A percentile compares a stretch with the other conserved stretches of the same genome.
phyloP scores from a whole-genome alignment of 2,888 invertebrate genomes.

The Pelosia muscerda region DNA sequence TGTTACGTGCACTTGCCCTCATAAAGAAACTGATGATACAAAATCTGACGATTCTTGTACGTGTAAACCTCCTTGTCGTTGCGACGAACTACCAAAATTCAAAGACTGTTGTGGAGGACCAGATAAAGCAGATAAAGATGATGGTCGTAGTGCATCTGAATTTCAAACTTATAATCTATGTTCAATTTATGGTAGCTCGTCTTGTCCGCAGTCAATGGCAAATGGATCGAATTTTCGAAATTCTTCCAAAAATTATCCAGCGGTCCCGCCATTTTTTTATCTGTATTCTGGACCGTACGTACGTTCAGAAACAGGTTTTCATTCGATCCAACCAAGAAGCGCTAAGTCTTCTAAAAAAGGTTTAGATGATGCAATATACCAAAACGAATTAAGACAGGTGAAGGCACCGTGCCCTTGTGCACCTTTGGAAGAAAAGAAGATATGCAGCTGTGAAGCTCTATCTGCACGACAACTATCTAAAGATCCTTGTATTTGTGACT shows the following conservation, averaged over 20 bases:
- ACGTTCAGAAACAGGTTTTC: slow-evolving; percentile 13
- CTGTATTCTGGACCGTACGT: slow-evolving; percentile 15
- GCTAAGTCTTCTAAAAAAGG: not conserved
- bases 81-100: not conserved
- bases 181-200: not conserved
- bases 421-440: not conserved
- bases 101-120: not conserved
- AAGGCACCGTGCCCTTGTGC: slow-evolving; percentile 4
- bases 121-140: not conserved
- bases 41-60: not conserved
- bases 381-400: slow-evolving; percentile 2
- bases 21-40: not conserved
- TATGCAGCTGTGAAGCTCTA: not conserved
- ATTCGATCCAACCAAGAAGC: slow-evolving; percentile 1
- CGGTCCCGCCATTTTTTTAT: slow-evolving; percentile 10
- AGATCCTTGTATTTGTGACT: not conserved
- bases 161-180: slow-evolving; percentile 8
- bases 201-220: not conserved
- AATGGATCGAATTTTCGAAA: not conserved
- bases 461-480: not conserved
- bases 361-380: not conserved
- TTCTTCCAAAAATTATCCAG: slow-evolving; percentile 3
- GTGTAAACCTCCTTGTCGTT: not conserved
- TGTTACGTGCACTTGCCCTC: slow-evolving; percentile 34
- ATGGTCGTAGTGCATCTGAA: not conserved